Evolutionary conservation across 2,113 vertebrate species (phyloP).

Genomic region (Notothenia rossii): DNA sequence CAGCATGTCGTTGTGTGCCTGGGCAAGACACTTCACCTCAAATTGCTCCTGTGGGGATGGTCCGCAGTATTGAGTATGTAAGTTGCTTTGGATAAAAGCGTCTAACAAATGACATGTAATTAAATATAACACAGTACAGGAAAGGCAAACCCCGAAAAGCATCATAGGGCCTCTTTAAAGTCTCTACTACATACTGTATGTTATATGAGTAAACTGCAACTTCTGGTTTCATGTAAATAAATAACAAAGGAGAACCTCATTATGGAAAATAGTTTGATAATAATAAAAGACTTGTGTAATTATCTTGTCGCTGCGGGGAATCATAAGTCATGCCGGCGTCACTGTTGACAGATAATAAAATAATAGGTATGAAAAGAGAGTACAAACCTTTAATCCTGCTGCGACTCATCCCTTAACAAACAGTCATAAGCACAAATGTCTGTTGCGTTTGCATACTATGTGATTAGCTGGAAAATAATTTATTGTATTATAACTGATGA

Average conservation of each 20-base stretch:
- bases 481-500: constrained; percentile 39
- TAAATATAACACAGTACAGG: too few species aligned
- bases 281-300: not conserved
- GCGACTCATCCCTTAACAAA: constrained; percentile 34
- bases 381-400: constrained; percentile 11
- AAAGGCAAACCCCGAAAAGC: too few species aligned
- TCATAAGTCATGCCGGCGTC: not conserved
- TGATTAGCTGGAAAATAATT: constrained; percentile 38
- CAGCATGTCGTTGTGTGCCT: too few species aligned
- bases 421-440: constrained; percentile 17
- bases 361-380: not conserved
- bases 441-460: constrained; percentile 22
- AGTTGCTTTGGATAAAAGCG: too few species aligned
- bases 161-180: too few species aligned
- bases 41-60: too few species aligned
- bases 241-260: not conserved
- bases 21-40: too few species aligned
- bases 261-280: not conserved
- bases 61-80: too few species aligned
- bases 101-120: too few species aligned
- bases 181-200: too few species aligned
- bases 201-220: too few species aligned
- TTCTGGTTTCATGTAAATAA: not conserved
- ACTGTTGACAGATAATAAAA: constrained; percentile 33
- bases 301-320: not conserved